Evolutionary conservation across 2,797 vertebrate genomes (phyloP), one percentile per base, ranked within the genome.

Genomic region (Brachyrhaphis roseni): DNA sequence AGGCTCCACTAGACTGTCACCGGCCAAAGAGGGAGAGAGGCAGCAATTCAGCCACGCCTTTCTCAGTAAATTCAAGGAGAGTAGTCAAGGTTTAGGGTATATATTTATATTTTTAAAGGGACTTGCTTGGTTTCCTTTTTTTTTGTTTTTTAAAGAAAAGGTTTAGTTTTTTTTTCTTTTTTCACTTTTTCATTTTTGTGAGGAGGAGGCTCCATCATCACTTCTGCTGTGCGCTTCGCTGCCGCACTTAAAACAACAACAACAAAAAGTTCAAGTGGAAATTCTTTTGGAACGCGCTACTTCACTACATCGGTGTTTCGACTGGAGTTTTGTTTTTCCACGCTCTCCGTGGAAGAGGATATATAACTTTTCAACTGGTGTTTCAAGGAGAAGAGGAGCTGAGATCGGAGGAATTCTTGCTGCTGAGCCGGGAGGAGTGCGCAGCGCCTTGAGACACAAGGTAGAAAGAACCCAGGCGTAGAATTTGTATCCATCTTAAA

Each of bases 241-340:
- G 86, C 80, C 26, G 90, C 79, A 87, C 84, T 18, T n/a, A 75
- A 70, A n/a, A 41, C 18, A 45, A 15, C 5, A 70, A 70, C 18
- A 85, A 87, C 76, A 73, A 92, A 93, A 95, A 94, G 90, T 95
- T 96, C 66, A 77, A 81, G 72, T 82, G 87, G 88, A 75, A 80
- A 64, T 79, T 31, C 47, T 80, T 68, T 78, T 43, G 43, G 13
- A 71, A 26, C 26, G 23, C 43, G 13, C 43, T 12, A n/a, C 36
- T 39, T 68, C 64, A 12, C 36, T 12, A 26, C 41, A 16, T n/a
- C 43, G 26, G n/a, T 41, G 36, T 70, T 70, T 26, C 39, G 68
- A 1, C 31, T 49, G 34, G 88, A 79, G 82, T 79, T 83, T 78
- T 71, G 43, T 71, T 45, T 79, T 72, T 36, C 39, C 46, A 76